A percentile compares a stretch with the other conserved stretches of the same genome.
phyloP scores from a whole-genome alignment of 2,888 invertebrate genomes.

The Hermaeophaga mercurialis region DNA sequence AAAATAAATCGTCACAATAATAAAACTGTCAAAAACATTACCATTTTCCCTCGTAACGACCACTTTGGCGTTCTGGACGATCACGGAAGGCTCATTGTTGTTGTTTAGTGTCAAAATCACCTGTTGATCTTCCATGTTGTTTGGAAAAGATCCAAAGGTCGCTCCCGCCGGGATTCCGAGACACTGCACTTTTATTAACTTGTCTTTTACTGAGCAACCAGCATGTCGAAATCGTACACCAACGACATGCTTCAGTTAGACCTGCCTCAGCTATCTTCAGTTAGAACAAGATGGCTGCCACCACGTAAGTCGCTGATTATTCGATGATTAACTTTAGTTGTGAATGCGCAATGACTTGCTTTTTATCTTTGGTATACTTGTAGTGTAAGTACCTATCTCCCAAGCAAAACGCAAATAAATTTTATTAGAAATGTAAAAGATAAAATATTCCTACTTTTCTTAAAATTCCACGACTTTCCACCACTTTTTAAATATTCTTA shows the following conservation, averaged over 20 bases:
- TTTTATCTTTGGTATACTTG: neutral
- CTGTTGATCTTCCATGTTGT: conserved; percentile 50
- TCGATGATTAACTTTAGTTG: neutral
- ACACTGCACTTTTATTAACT: conserved; percentile 38
- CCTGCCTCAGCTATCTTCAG: too few species aligned
- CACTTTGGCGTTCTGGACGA: conserved; percentile 49
- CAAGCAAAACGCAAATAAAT: too few species aligned
- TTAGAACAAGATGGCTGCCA: neutral
- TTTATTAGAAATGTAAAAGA: too few species aligned
- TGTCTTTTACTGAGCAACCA: conserved; percentile 29
- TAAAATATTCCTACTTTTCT: too few species aligned
- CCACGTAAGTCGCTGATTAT: neutral
- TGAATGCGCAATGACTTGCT: conserved; percentile 18
- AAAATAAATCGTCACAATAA: conserved; percentile 9
- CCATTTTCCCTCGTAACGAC: conserved; percentile 39
- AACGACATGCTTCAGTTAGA: too few species aligned
- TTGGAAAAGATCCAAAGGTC: conserved; percentile 48
- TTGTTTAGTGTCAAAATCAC: conserved; percentile 49
- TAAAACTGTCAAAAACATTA: conserved; percentile 30
- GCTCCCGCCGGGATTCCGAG: conserved; percentile 38
- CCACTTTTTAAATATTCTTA: too few species aligned
- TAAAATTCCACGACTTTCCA: too few species aligned
- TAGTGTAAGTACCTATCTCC: too few species aligned
- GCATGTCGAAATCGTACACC: neutral
- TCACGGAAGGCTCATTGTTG: conserved; percentile 49